Conservation (phyloP, 92 coral and sea anemone genomes). For the Actinostola sp. region DNA sequence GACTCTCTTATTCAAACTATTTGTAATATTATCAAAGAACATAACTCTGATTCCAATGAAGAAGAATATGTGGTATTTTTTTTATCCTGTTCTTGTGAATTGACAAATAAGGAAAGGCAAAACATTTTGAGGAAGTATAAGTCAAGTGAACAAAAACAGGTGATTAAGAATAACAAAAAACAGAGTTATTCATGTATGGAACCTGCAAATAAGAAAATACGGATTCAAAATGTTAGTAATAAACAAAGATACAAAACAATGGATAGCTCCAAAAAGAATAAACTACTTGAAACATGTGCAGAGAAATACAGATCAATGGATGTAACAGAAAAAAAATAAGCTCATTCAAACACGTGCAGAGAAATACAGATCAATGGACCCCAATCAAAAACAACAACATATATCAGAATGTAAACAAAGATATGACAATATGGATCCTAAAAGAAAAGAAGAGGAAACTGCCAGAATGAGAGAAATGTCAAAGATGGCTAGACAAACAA, state of each 20-base stretch:
- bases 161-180: slow-evolving; percentile 41
- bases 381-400: slow-evolving; percentile 5
- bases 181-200: slow-evolving; percentile 41
- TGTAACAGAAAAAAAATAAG: slow-evolving; percentile 22
- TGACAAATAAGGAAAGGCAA: not conserved
- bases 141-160: slow-evolving; percentile 19
- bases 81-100: not conserved
- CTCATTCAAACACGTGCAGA: not conserved
- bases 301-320: too few species aligned
- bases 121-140: not conserved
- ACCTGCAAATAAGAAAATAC: too few species aligned
- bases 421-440: slow-evolving; percentile 24
- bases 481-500: slow-evolving; percentile 38
- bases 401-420: slow-evolving; percentile 21
- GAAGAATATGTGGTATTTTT: not conserved
- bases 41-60: not conserved
- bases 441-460: slow-evolving; percentile 46
- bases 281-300: too few species aligned
- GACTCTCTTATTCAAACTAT: not conserved
- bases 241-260: slow-evolving; percentile 38
- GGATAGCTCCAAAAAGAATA: too few species aligned
- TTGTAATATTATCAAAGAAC: not conserved
- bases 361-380: too few species aligned
- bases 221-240: too few species aligned
- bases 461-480: too few species aligned